Conservation (phyloP, 1,140 invertebrate species). For the Drosophila paulistorum region DNA sequence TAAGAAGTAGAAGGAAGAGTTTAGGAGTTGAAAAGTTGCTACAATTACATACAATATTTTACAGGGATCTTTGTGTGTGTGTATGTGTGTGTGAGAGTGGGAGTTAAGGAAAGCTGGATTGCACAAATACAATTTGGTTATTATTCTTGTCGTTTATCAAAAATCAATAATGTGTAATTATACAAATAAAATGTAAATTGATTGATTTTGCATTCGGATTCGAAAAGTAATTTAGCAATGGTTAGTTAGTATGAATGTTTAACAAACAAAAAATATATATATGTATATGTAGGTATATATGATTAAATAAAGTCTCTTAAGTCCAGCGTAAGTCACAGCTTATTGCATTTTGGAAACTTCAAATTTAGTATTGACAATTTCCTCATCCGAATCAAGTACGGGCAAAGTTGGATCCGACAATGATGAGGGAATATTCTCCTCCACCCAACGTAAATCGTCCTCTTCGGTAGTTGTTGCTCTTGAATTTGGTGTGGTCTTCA, state of each 20-base stretch:
- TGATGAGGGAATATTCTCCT: conserved; percentile 93
- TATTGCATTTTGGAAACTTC: conserved; percentile 96
- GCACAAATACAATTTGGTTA: neutral
- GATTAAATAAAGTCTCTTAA: conserved; percentile 65
- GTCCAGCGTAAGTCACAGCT: conserved; percentile 58
- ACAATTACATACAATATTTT: conserved; percentile 75
- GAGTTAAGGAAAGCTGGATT: conserved; percentile 2
- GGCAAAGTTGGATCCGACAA: conserved; percentile 89
- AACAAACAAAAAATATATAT: conserved; percentile 21
- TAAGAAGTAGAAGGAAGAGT: conserved; percentile 15
- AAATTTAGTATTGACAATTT: conserved; percentile 94
- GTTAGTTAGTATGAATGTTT: conserved; percentile 53
- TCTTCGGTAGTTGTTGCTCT: conserved; percentile 85
- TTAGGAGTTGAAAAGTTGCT: conserved; percentile 28
- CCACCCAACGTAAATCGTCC: conserved; percentile 95
- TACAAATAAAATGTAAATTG: conserved; percentile 33
- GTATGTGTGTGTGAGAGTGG: too few species aligned
- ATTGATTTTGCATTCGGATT: neutral
- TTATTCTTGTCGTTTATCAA: conserved; percentile 8
- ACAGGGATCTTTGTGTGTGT: conserved; percentile 39
- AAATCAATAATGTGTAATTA: conserved; percentile 13
- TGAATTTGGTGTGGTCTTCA: conserved; percentile 52
- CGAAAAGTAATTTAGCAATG: conserved; percentile 5
- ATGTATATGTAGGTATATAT: neutral
- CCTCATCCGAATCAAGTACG: conserved; percentile 94